Percentiles rank a stretch among this genome's conserved stretches.
Evolutionary conservation across 1,140 invertebrate species (phyloP).

Genomic region (Drosophila virilis): DNA sequence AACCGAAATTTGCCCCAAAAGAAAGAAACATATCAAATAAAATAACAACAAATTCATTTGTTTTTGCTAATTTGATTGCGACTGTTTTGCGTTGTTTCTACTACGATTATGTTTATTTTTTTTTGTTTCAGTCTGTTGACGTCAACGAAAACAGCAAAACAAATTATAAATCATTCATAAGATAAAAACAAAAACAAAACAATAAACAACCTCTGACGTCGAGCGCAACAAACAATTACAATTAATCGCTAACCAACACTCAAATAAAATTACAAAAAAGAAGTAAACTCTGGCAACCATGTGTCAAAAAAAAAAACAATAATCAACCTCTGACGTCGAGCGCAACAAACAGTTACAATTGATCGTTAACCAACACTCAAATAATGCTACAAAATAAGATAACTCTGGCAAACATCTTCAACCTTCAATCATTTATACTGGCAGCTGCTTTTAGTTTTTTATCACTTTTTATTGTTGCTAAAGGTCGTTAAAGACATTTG

Average conservation of each 20-base stretch:
- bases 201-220: conserved; percentile 40
- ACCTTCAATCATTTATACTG: conserved; percentile 58
- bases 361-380: conserved; percentile 19
- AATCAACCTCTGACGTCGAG: conserved; percentile 43
- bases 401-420: conserved; percentile 23
- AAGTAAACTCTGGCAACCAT: conserved; percentile 8
- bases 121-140: conserved; percentile 41
- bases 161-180: conserved; percentile 56
- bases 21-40: conserved; percentile 59
- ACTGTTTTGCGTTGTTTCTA: conserved; percentile 52
- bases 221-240: conserved; percentile 33
- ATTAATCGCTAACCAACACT: conserved; percentile 28
- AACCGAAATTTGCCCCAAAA: conserved; percentile 53
- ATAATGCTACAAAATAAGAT: not conserved
- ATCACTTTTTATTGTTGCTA: conserved; percentile 45
- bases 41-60: conserved; percentile 54
- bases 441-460: conserved; percentile 49
- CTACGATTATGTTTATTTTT: conserved; percentile 19
- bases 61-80: conserved; percentile 42
- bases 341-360: conserved; percentile 34
- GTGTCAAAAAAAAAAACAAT: not conserved
- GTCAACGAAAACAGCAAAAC: conserved; percentile 62
- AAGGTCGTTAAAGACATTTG: conserved; percentile 45
- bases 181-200: conserved; percentile 23
- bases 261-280: not conserved